These are phyloP conservation scores for Babylonia areolata DNA, from an alignment of 1,140 invertebrate species.

Conservation along the genomic window DNA sequence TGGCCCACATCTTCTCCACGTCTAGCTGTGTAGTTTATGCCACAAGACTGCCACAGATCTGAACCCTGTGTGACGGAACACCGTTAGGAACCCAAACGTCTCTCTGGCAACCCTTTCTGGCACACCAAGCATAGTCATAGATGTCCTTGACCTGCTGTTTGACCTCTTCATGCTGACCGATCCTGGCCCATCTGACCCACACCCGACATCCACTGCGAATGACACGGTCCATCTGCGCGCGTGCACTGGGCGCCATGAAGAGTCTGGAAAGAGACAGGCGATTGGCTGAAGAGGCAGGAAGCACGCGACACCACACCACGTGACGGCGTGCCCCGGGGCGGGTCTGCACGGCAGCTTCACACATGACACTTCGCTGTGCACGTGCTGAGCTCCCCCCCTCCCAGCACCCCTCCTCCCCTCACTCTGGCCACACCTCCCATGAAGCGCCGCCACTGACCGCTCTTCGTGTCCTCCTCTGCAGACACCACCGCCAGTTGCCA, in stretches of 20 bases:
- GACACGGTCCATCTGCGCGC: background rate
- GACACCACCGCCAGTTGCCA: constrained; percentile 29
- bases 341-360: constrained; percentile 45
- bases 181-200: background rate
- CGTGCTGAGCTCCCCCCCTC: constrained; percentile 18
- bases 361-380: constrained; percentile 34
- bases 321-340: constrained; percentile 14
- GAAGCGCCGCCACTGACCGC: constrained; percentile 22
- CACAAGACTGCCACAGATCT: background rate
- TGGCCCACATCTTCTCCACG: too few relatives aligned
- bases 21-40: background rate
- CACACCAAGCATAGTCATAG: constrained; percentile 21
- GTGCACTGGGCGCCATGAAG: background rate
- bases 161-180: background rate
- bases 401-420: background rate
- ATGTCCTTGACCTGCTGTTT: background rate
- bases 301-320: constrained; percentile 34
- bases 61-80: background rate
- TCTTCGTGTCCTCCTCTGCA: background rate
- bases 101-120: constrained; percentile 1
- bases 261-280: background rate
- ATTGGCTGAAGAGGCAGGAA: too few relatives aligned
- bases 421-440: background rate
- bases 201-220: too few relatives aligned
- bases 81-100: constrained; percentile 28